Evolutionary conservation across 2,888 invertebrate species (phyloP).

Genomic region (Dioctria rufipes): DNA sequence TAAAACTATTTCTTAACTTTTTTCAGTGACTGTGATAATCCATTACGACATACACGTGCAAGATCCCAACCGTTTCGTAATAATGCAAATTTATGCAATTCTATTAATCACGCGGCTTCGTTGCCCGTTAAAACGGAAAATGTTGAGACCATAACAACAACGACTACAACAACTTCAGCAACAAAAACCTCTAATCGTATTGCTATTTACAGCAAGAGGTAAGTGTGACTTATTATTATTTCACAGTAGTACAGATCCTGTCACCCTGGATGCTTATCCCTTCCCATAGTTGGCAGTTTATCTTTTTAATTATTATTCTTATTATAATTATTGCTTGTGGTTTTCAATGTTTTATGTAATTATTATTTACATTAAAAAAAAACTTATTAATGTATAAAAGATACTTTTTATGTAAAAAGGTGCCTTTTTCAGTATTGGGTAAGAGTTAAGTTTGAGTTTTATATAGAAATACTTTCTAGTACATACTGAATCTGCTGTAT

Average conservation of each 20-base stretch:
- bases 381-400: constrained; percentile 11
- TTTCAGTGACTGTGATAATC: constrained; percentile 64
- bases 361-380: constrained; percentile 17
- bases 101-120: constrained; percentile 60
- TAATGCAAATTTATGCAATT: constrained; percentile 64
- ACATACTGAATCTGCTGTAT: neutral
- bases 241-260: neutral
- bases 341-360: constrained; percentile 32
- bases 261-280: constrained; percentile 22
- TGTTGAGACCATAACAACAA: constrained; percentile 49
- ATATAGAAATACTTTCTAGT: constrained; percentile 33
- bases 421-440: constrained; percentile 47
- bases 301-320: constrained; percentile 10
- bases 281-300: constrained; percentile 21
- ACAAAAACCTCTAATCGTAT: constrained; percentile 65
- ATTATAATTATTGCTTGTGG: constrained; percentile 11
- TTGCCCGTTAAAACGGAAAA: constrained; percentile 57
- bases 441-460: constrained; percentile 23
- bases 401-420: constrained; percentile 11
- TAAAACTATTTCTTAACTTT: constrained; percentile 14
- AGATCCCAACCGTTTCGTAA: constrained; percentile 71
- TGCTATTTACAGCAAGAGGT: constrained; percentile 71
- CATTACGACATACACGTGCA: constrained; percentile 69
- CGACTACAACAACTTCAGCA: constrained; percentile 59
- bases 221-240: constrained; percentile 62